Percentiles rank a stretch among this genome's conserved stretches.
phyloP scores from a whole-genome alignment of 2,113 vertebrate genomes.

The Macroglossus sobrinus region DNA sequence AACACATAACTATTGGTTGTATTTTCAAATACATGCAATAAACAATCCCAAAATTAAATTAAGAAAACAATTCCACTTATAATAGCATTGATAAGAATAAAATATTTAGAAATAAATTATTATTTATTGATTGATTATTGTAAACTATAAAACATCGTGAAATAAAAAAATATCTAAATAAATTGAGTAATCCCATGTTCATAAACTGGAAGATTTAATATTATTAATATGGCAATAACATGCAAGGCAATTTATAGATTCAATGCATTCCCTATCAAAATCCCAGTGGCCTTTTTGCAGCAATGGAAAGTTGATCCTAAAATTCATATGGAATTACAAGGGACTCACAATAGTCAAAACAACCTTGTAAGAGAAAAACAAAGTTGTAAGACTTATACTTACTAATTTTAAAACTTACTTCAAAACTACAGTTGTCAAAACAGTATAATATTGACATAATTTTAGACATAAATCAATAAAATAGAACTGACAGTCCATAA shows the following conservation, averaged over 20 bases:
- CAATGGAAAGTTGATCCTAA: not conserved
- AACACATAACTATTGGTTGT: not conserved
- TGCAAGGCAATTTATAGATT: not conserved
- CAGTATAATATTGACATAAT: not conserved
- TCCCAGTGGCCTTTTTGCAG: not conserved
- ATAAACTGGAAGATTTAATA: not conserved
- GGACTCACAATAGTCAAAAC: not conserved
- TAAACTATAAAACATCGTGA: not conserved
- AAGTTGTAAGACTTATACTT: not conserved
- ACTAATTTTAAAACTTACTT: not conserved
- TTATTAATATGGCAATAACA: not conserved
- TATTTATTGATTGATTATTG: not conserved
- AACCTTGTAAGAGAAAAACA: not conserved
- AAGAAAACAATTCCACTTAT: not conserved
- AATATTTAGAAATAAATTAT: not conserved
- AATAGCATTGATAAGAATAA: conserved; percentile 1
- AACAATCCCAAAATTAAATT: not conserved
- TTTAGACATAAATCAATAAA: not conserved
- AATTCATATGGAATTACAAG: not conserved
- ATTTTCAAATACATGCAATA: not conserved
- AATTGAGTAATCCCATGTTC: not conserved
- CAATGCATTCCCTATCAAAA: not conserved
- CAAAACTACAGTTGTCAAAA: not conserved
- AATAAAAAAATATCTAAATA: not conserved
- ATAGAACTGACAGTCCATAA: not conserved